Conservation (phyloP, 2,888 invertebrate genomes). For the Hypselothyrea guttata region DNA sequence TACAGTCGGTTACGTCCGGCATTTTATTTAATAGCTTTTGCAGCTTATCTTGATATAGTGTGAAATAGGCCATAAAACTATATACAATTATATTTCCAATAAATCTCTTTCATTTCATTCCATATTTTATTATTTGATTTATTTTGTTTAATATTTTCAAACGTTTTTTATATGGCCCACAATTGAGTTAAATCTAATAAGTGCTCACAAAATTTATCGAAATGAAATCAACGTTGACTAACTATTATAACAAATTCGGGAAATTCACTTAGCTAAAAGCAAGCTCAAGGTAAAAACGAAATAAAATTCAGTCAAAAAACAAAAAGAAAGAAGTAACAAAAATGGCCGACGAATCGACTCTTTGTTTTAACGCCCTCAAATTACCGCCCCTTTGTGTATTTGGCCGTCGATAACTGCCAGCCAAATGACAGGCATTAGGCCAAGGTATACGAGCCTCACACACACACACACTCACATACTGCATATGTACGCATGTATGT, state of each 20-base stretch:
- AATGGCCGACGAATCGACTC: conserved; percentile 17
- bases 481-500: conserved; percentile 2
- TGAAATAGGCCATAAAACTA: no score
- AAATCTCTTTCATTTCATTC: no score
- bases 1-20: no score
- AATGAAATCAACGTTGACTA: conserved; percentile 42
- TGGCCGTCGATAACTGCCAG: conserved; percentile 57
- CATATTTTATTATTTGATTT: no score
- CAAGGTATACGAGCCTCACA: conserved; percentile 24
- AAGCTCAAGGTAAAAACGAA: background rate
- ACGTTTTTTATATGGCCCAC: background rate
- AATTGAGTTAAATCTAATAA: conserved; percentile 25
- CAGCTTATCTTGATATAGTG: no score
- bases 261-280: conserved; percentile 54
- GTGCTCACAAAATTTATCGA: conserved; percentile 16
- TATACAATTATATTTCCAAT: no score
- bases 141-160: no score
- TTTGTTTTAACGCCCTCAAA: conserved; percentile 45
- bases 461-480: conserved; percentile 4
- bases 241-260: conserved; percentile 45
- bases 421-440: conserved; percentile 65
- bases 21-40: no score
- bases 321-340: conserved; percentile 6
- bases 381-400: conserved; percentile 53
- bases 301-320: background rate